phyloP scores from a whole-genome alignment of 1,140 invertebrate genomes.

The Scaptomyza hsui region DNA sequence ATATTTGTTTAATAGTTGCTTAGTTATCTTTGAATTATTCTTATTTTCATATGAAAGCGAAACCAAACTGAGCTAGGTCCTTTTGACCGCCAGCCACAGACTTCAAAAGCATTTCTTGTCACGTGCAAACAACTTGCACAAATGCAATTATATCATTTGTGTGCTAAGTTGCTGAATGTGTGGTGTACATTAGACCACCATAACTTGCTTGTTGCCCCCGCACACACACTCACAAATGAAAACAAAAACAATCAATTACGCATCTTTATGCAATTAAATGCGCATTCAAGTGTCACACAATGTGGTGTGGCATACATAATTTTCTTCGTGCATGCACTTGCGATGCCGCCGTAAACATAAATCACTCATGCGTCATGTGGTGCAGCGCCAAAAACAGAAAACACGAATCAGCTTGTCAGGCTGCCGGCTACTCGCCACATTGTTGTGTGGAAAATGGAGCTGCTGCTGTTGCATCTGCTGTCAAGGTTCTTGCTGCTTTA shows the following conservation, averaged over 20 bases:
- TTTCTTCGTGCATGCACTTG: conserved; percentile 34
- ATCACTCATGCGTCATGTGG: conserved; percentile 77
- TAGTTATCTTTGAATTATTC: too few relatives aligned
- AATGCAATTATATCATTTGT: neutral
- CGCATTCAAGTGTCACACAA: conserved; percentile 47
- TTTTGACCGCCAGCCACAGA: neutral
- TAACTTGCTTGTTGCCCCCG: neutral
- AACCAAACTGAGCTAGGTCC: too few relatives aligned
- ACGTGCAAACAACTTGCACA: neutral
- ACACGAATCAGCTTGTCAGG: conserved; percentile 63
- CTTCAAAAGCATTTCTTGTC: neutral
- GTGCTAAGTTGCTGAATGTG: neutral
- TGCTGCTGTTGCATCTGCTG: conserved; percentile 3
- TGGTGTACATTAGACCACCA: neutral
- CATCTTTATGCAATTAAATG: conserved; percentile 65
- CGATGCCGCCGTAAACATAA: conserved; percentile 51
- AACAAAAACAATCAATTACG: conserved; percentile 52
- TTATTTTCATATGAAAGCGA: too few relatives aligned
- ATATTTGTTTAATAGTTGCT: too few relatives aligned
- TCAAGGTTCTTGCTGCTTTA: conserved; percentile 34
- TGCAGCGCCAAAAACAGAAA: conserved; percentile 54
- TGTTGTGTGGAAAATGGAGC: conserved; percentile 43
- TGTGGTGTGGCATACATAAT: conserved; percentile 61
- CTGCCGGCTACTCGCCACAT: conserved; percentile 45
- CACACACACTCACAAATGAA: too few relatives aligned